Conservation (phyloP, 2,888 invertebrate genomes). For the Glaucopsyche alexis region DNA sequence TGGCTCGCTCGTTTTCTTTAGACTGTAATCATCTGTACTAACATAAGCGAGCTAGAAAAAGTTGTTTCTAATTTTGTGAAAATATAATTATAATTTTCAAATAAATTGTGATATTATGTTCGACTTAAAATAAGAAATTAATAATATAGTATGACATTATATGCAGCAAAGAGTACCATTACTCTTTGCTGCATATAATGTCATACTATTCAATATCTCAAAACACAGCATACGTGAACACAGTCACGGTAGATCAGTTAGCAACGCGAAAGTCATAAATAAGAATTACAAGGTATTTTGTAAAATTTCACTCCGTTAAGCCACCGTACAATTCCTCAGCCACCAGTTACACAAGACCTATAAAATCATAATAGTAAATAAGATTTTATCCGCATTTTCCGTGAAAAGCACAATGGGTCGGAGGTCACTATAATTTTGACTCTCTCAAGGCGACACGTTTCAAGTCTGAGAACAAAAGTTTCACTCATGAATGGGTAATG, state of each 20-base stretch:
- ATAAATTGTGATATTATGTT: too few relatives aligned
- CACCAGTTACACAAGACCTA: constrained; percentile 50
- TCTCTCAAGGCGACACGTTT: constrained; percentile 58
- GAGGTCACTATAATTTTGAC: constrained; percentile 62
- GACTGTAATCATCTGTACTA: too few relatives aligned
- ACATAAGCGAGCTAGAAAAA: too few relatives aligned
- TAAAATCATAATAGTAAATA: constrained; percentile 37
- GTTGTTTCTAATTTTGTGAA: too few relatives aligned
- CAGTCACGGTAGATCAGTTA: neutral
- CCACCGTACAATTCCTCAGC: constrained; percentile 43
- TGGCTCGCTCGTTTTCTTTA: too few relatives aligned
- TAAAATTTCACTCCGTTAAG: constrained; percentile 41
- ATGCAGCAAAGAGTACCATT: too few relatives aligned
- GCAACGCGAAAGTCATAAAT: neutral
- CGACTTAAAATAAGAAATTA: too few relatives aligned
- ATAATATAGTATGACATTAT: too few relatives aligned
- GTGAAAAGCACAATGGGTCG: constrained; percentile 41
- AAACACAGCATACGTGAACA: neutral
- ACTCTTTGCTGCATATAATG: too few relatives aligned
- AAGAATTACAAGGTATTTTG: constrained; percentile 11
- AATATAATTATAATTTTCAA: too few relatives aligned
- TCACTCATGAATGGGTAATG: constrained; percentile 42
- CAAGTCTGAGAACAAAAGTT: constrained; percentile 64
- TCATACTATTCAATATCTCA: too few relatives aligned
- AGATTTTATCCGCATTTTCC: constrained; percentile 41